Base-by-base conservation (phyloP, 2,888 invertebrate species). In the Hoplodrina blanda region DNA sequence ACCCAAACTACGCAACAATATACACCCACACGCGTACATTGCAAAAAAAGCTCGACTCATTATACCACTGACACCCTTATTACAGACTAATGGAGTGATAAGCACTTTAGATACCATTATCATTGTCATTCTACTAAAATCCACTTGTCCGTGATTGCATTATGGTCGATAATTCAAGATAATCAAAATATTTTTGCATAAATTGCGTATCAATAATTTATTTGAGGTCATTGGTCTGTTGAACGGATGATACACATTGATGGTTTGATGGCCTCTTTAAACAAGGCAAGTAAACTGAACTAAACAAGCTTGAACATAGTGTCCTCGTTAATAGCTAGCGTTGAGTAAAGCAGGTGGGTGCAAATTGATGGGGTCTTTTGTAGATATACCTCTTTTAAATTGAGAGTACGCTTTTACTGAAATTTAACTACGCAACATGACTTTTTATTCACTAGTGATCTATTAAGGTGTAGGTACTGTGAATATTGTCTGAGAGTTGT, bases 71-170 rank as follows among this genome's bases (percentile, higher is more conserved):
- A 30, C 33, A 68, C 15, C 41, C 62, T 46, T 53, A 67, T 57
- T 44, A 25, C 64, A 57, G 57, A 46, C 67, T 87, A 85, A 87
- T 87, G 85, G 83, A 65, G 64, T 73, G 44, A n/a, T 67, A 62
- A 62, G 57, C 75, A 83, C 83, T 87, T 73, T 60, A 85, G 87
- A 87, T 87, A 82, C 7, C 50, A 17, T 15, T 84, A 83, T 86
- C 79, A 55, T 44, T 75, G 76, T 76, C 79, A 80, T 71, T 75
- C 46, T 52, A 30, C 62, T 76, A 44, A 72, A 85, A 78, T 77
- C 62, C 70, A 57, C 73, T 74, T 30, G 41, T 20, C 30, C 13
- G 55, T 65, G 77, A 81, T 81, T 77, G 72, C 20, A 19, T 15
- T 54, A 25, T 70, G 69, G 70, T 81, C 69, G 61, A 73, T 81